Conservation (phyloP, 2,797 vertebrate species). For the Mico argentatus region DNA sequence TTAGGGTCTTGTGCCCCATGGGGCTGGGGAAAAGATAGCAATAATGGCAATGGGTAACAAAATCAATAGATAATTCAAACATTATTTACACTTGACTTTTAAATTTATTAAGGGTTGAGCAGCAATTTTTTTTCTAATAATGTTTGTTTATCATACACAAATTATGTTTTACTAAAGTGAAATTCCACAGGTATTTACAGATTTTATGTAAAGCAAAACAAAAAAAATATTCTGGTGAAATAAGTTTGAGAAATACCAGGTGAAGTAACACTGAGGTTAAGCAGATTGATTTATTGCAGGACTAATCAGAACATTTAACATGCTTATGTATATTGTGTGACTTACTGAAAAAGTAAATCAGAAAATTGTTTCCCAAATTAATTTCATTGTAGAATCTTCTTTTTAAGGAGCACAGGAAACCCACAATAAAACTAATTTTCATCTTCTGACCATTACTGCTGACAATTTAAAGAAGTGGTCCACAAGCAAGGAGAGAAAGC, state of each 20-base stretch:
- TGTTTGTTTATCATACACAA: not conserved
- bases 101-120: slow-evolving; percentile 41
- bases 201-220: slow-evolving; percentile 33
- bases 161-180: not conserved
- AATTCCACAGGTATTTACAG: not conserved
- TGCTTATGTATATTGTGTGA: not conserved
- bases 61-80: slow-evolving; percentile 58
- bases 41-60: not conserved
- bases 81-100: slow-evolving; percentile 51
- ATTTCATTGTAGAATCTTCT: not conserved
- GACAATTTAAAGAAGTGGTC: not conserved
- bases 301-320: not conserved
- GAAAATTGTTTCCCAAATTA: not conserved
- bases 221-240: not conserved
- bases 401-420: not conserved
- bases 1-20: not conserved
- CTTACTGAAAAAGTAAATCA: not conserved
- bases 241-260: not conserved
- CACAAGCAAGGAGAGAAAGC: not conserved
- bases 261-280: not conserved
- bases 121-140: not conserved
- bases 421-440: not conserved
- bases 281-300: not conserved
- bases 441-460: not conserved
- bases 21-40: not conserved